Conservation (phyloP, 2,797 vertebrate genomes). For the Eulemur rubriventer region DNA sequence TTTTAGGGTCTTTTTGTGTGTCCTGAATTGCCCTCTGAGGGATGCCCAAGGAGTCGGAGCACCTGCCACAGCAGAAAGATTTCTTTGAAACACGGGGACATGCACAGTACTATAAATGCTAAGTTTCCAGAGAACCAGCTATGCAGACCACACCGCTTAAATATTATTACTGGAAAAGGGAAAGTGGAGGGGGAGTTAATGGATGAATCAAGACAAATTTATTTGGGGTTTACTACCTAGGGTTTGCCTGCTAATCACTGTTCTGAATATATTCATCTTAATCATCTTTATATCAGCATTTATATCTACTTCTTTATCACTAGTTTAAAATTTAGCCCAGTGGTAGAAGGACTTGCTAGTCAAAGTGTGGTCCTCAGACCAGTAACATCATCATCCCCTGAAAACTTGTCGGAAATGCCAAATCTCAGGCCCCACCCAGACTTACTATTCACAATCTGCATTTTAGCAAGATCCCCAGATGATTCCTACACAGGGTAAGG, state of each 20-base stretch:
- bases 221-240: neutral
- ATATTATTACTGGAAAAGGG: neutral
- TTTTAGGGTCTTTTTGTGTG: neutral
- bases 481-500: neutral
- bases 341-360: neutral
- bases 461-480: neutral
- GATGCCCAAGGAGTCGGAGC: no score
- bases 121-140: neutral
- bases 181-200: neutral
- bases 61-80: neutral
- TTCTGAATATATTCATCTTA: neutral
- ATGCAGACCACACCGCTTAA: neutral
- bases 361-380: neutral
- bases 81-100: neutral
- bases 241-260: neutral
- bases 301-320: neutral
- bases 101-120: neutral
- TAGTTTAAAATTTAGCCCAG: neutral
- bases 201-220: neutral
- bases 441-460: neutral
- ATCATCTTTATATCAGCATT: neutral
- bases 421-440: neutral
- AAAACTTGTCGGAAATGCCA: neutral
- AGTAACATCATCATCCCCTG: neutral
- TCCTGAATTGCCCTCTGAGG: neutral